Percentiles rank a stretch among this genome's conserved stretches.
Conservation (phyloP, 2,113 vertebrate genomes). For the Elanoides forficatus region DNA sequence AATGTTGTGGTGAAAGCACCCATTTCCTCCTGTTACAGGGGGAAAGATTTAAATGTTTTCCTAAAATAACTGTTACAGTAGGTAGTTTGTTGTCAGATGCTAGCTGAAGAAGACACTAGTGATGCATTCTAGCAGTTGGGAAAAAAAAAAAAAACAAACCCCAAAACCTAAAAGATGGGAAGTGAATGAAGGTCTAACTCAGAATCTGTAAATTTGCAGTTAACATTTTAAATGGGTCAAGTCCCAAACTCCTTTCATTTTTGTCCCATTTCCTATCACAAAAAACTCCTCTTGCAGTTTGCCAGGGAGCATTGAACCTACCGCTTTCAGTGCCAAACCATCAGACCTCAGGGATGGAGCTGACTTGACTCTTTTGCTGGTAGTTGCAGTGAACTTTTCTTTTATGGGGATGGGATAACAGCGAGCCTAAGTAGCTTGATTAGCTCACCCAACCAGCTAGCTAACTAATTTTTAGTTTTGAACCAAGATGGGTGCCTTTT, state of each 20-base stretch:
- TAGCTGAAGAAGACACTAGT: neutral
- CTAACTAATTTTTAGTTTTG: neutral
- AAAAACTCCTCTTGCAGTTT: neutral
- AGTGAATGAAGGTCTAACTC: neutral
- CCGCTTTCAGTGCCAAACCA: neutral
- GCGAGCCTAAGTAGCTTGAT: neutral
- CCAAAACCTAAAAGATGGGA: rapidly evolving
- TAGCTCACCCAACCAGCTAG: neutral
- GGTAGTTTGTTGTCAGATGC: neutral
- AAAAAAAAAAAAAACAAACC: neutral
- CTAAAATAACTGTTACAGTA: neutral
- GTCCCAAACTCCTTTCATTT: neutral
- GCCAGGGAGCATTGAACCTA: neutral
- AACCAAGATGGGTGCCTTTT: neutral
- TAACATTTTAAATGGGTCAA: neutral
- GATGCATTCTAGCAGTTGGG: too few species aligned
- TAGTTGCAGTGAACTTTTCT: neutral
- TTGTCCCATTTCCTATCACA: neutral
- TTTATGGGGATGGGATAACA: neutral
- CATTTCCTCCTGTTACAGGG: neutral
- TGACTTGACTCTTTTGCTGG: neutral
- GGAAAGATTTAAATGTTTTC: neutral
- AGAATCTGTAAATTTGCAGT: neutral
- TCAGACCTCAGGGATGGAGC: neutral
- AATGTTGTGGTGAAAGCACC: neutral